These are phyloP conservation scores for Varanus komodoensis DNA, from an alignment of 2,113 vertebrate genomes.

Conservation along the genomic window DNA sequence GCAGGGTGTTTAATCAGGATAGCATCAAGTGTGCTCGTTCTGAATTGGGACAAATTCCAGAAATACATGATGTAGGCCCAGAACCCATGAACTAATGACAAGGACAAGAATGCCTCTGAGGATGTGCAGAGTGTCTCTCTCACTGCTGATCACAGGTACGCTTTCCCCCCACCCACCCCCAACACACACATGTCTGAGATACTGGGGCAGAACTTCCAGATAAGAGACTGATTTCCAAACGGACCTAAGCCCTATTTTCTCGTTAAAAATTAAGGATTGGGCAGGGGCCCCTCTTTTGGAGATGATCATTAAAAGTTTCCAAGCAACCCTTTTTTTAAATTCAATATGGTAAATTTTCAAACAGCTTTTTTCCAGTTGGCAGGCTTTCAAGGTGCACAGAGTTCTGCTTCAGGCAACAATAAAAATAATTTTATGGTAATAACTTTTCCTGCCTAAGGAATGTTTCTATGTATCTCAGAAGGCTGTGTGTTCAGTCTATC, in stretches of 20 bases:
- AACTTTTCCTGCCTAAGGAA: not conserved
- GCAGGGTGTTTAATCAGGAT: not conserved
- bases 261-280: not conserved
- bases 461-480: conserved; percentile 1
- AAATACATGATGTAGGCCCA: not conserved
- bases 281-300: not conserved
- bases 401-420: not conserved
- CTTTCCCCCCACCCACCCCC: too few species aligned
- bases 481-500: not conserved
- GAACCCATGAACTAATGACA: not conserved
- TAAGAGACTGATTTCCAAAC: not conserved
- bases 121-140: not conserved
- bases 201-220: not conserved
- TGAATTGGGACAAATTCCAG: not conserved
- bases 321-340: not conserved
- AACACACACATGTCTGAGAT: not conserved
- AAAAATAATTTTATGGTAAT: not conserved
- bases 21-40: not conserved
- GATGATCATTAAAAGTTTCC: not conserved
- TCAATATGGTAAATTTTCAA: not conserved
- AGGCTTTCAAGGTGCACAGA: not conserved
- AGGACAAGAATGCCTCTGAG: not conserved
- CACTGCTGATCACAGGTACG: not conserved
- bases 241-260: not conserved
- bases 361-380: not conserved